phyloP scores from a whole-genome alignment of 2,113 vertebrate species.

The Tor tambroides region DNA sequence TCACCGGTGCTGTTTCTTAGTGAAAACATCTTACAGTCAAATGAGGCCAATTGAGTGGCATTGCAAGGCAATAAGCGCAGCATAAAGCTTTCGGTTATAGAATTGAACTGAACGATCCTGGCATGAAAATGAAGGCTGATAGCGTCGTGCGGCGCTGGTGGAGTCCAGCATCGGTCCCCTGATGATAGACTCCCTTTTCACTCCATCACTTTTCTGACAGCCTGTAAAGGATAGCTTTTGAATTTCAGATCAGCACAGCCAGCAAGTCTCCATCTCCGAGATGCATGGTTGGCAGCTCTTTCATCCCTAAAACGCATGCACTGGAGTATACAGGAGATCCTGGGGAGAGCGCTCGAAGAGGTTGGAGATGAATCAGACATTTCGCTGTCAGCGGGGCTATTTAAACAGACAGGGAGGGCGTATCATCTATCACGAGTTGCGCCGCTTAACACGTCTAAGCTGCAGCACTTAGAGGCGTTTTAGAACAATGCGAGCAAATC shows the following conservation, averaged over 20 bases:
- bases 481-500: constrained; percentile 30
- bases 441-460: constrained; percentile 47
- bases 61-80: constrained; percentile 1
- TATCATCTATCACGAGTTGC: constrained; percentile 49
- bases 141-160: constrained; percentile 25
- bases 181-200: constrained; percentile 58
- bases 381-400: constrained; percentile 46
- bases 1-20: not conserved
- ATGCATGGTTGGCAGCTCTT: constrained; percentile 56
- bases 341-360: constrained; percentile 32
- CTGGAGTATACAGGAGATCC: constrained; percentile 52
- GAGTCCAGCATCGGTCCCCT: constrained; percentile 49
- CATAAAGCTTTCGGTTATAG: constrained; percentile 16
- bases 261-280: constrained; percentile 50
- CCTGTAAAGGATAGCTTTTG: constrained; percentile 57
- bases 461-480: constrained; percentile 32
- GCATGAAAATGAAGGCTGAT: constrained; percentile 43
- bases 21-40: constrained; percentile 24
- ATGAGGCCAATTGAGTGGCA: constrained; percentile 12
- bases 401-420: constrained; percentile 37
- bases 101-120: constrained; percentile 41
- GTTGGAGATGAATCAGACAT: constrained; percentile 44
- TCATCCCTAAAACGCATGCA: constrained; percentile 59
- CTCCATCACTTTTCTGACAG: constrained; percentile 55
- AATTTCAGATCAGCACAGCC: constrained; percentile 59